A percentile compares a stretch with the other conserved stretches of the same genome.
phyloP scores from a whole-genome alignment of 2,888 invertebrate genomes.

The Heterodera filipjevi region DNA sequence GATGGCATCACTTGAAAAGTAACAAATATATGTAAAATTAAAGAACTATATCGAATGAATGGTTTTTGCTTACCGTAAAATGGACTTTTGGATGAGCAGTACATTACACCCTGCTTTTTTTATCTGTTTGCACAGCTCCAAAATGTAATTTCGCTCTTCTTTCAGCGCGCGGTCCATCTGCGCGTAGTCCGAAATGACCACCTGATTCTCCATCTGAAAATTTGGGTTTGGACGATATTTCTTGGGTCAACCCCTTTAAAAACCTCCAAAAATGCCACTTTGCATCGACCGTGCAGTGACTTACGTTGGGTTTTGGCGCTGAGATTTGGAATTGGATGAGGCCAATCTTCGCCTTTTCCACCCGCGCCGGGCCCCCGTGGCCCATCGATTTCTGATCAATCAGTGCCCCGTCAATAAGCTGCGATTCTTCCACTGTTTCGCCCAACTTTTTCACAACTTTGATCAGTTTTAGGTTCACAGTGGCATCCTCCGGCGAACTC shows the following conservation, averaged over 20 bases:
- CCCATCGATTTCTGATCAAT: conserved; percentile 87
- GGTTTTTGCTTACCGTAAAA: conserved; percentile 72
- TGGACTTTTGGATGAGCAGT: conserved; percentile 84
- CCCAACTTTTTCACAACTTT: conserved; percentile 95
- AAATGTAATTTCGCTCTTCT: conserved; percentile 94
- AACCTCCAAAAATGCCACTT: not conserved
- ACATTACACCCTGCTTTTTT: conserved; percentile 98
- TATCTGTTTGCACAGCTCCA: conserved; percentile 97
- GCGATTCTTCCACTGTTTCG: conserved; percentile 80
- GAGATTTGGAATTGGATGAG: conserved; percentile 99
- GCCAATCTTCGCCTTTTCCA: conserved; percentile 97
- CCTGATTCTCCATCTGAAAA: conserved; percentile 85
- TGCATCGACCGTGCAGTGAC: conserved; percentile 31
- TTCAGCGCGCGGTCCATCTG: conserved; percentile 98
- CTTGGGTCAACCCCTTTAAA: no score
- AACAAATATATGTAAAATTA: not conserved
- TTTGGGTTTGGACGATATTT: not conserved
- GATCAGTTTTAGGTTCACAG: conserved; percentile 89
- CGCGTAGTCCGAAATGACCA: conserved; percentile 93
- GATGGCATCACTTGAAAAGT: conserved; percentile 81
- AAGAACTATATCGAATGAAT: not conserved
- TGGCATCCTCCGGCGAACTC: conserved; percentile 75
- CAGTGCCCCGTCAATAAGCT: conserved; percentile 90
- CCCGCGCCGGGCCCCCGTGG: conserved; percentile 83
- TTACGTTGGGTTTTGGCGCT: conserved; percentile 94